Conservation (phyloP, 92 coral and sea anemone genomes). For the Plumapathes pennacea region DNA sequence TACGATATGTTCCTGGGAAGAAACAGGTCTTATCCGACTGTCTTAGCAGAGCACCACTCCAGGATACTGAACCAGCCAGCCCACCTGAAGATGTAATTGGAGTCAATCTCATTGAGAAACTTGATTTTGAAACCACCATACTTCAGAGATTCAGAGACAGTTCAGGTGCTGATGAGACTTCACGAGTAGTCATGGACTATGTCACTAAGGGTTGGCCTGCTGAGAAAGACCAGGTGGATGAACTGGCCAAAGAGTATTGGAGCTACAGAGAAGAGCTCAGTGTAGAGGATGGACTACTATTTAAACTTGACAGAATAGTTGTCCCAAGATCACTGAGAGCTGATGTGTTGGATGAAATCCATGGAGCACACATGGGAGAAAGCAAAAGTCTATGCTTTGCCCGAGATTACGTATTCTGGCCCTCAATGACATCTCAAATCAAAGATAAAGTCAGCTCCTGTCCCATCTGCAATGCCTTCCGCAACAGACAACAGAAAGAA, state of each 20-base stretch:
- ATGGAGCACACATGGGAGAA: slow-evolving; percentile 44
- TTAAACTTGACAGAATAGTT: slow-evolving; percentile 37
- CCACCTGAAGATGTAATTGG: slow-evolving; percentile 21
- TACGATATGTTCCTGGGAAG: slow-evolving; percentile 35
- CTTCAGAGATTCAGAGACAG: slow-evolving; percentile 14
- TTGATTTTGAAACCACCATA: slow-evolving; percentile 15
- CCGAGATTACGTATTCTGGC: slow-evolving; percentile 42
- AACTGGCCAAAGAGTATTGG: slow-evolving; percentile 57
- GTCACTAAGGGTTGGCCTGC: slow-evolving; percentile 41
- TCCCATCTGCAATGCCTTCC: slow-evolving; percentile 38
- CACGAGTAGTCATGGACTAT: slow-evolving; percentile 44
- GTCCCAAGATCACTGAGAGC: slow-evolving; percentile 31
- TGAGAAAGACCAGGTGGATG: slow-evolving; percentile 37
- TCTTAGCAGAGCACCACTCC: slow-evolving; percentile 41
- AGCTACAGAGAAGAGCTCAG: slow-evolving; percentile 50
- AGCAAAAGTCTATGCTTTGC: slow-evolving; percentile 23
- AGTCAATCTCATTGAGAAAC: slow-evolving; percentile 13
- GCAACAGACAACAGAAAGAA: slow-evolving; percentile 36
- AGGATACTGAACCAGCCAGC: slow-evolving; percentile 18
- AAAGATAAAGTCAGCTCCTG: slow-evolving; percentile 42
- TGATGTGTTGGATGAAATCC: slow-evolving; percentile 13
- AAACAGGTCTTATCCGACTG: too few relatives aligned
- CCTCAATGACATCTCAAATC: slow-evolving; percentile 34
- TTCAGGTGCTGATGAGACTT: slow-evolving; percentile 22
- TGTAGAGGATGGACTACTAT: slow-evolving; percentile 52